Evolutionary conservation across 2,888 invertebrate species (phyloP), one percentile per base, ranked within the genome.

Genomic region (Periphyllus acericola): DNA sequence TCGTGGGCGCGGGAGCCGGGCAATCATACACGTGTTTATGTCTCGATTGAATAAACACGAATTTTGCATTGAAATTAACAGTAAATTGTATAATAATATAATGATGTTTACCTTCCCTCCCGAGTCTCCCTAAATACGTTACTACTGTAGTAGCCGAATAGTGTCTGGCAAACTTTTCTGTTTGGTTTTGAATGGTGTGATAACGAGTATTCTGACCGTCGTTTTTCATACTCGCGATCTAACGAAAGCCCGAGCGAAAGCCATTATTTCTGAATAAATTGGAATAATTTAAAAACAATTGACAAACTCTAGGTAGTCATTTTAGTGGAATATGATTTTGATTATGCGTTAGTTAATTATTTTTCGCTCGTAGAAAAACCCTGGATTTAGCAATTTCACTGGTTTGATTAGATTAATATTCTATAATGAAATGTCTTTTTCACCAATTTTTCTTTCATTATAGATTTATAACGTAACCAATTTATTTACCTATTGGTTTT

Each of bases 231-330:
- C 40, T 68, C 46, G 21, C 40, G 29, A 80, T 52, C 0, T 72
- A 55, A 72, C 46, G 14, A 46, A 81, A 81, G 9, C 32, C 40
- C 1, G 71, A 72, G 71, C 66, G 21, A 40, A 81, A 66, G 17
- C 29, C 29, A 68, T 46, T 68, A 46, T 40, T 68, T 40, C 40
- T 3, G 68, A 68, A 68, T 81, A 81, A 68, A 68, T 32, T 71
- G 40, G 52, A 29, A 81, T 81, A 81, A 68, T 29, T 32, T 71
- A 68, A 32, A 72, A 72, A 72, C 29, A 72, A 82, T 82, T 71
- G 71, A 29, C 81, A 32, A 76, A 52, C 29, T 32, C 14, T 14
- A 11, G 46, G 0, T 3, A 36, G 6, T 3, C 6, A 40, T 4
- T 52, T 4, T 40, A 40, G 9, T 68, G 9, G 1, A 29, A 40